These are phyloP conservation scores for Todiramphus chloris DNA, from an alignment of 2,113 vertebrate species.

Conservation along the genomic window DNA sequence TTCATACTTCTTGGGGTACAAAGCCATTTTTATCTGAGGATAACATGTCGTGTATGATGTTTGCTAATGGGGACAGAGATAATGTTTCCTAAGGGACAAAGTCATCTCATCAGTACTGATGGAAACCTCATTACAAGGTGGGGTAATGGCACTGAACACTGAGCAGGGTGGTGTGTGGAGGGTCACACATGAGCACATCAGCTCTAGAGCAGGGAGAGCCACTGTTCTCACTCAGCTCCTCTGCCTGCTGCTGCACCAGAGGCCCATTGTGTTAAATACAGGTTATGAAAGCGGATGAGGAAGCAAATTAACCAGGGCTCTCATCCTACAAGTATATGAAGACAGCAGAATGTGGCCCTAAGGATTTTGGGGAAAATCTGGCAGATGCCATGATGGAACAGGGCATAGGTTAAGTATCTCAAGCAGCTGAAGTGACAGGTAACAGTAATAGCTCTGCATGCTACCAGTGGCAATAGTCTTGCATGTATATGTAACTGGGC, in stretches of 20 bases:
- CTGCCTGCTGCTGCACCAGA: not conserved
- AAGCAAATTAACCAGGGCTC: not conserved
- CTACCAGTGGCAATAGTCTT: not conserved
- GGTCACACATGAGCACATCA: not conserved
- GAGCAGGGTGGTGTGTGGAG: not conserved
- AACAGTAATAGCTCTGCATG: not conserved
- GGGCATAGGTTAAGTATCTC: not conserved
- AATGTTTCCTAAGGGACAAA: not conserved
- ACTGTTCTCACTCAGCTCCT: not conserved
- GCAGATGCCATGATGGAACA: not conserved
- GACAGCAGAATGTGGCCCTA: not conserved
- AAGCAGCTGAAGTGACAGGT: not conserved
- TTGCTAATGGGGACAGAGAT: not conserved
- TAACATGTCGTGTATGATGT: not conserved
- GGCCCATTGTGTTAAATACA: not conserved
- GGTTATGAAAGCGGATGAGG: not conserved
- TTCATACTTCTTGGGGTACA: not conserved
- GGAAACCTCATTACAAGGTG: not conserved
- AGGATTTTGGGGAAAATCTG: not conserved
- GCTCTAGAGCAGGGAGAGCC: not conserved
- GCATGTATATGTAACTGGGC: not conserved
- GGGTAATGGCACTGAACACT: not conserved
- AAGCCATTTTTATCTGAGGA: not conserved
- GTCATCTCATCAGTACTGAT: not conserved
- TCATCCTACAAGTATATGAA: not conserved